These are phyloP conservation scores for Drosophila subquinaria DNA, from an alignment of 2,888 invertebrate genomes.

Conservation along the genomic window DNA sequence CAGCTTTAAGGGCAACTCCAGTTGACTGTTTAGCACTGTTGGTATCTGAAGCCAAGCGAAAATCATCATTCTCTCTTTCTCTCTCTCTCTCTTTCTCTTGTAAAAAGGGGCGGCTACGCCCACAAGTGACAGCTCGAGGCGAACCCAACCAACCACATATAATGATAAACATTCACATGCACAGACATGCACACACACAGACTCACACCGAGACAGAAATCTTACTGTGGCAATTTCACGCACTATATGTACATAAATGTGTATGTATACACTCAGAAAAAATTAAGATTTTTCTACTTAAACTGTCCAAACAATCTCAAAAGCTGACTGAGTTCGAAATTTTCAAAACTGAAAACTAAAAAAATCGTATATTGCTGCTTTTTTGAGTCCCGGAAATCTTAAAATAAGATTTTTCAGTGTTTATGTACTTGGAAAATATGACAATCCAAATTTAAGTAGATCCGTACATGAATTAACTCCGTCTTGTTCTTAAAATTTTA, in stretches of 20 bases:
- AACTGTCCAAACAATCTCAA: too few species aligned
- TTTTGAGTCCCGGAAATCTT: too few species aligned
- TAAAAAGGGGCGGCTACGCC: slow-evolving; percentile 23
- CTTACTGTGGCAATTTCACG: slow-evolving; percentile 61
- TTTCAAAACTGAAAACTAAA: too few species aligned
- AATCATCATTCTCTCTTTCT: slow-evolving; percentile 15
- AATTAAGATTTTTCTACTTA: too few species aligned
- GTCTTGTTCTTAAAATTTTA: too few species aligned
- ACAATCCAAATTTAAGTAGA: too few species aligned
- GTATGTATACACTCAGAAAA: slow-evolving; percentile 8
- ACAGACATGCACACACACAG: slow-evolving; percentile 14
- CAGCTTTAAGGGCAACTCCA: slow-evolving; percentile 10
- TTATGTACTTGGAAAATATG: too few species aligned
- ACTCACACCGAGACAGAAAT: slow-evolving; percentile 1
- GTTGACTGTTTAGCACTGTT: slow-evolving; percentile 5
- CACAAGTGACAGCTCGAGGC: slow-evolving; percentile 48
- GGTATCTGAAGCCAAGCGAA: slow-evolving; percentile 1
- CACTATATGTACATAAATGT: too few species aligned
- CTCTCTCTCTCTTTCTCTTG: background rate
- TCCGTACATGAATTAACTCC: too few species aligned
- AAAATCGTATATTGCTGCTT: too few species aligned
- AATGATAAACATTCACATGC: slow-evolving; percentile 51
- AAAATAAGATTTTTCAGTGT: too few species aligned
- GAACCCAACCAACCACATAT: slow-evolving; percentile 30
- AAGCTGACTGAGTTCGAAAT: too few species aligned